Base-by-base conservation (phyloP, 2,888 invertebrate species). In the Willowsia nigromaculata region DNA sequence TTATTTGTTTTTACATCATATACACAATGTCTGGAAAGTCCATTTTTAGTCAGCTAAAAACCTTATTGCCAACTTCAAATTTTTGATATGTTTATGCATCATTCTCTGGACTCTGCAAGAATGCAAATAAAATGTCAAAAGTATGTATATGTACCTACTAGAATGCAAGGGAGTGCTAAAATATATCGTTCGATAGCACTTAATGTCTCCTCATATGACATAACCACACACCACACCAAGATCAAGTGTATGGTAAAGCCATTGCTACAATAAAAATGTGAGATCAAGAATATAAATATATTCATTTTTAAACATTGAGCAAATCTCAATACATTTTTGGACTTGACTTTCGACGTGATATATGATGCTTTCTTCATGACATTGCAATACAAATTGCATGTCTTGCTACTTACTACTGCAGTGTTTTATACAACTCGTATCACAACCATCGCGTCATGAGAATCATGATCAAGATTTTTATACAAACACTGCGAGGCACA, bases 321-420 rank as follows among this genome's bases (percentile, higher is more conserved):
- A 76, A 76, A 76, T 76, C 76, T 76, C 18, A 76, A 76, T 76
- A 76, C 50, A n/a, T 18, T 76, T 76, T 76, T 76, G 50, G 76
- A 53, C 76, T 76, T 76, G 74, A 74, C 47, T 74, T 47, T 74
- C 30, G 53, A 76, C 76, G 76, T 76, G 76, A 76, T 76, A 76
- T 76, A 76, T 76, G 76, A 53, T 50, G 18, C 18, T 53, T 76
- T n/a, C n/a, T 53, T 53, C 53, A 50, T 76, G 76, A 76, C 76
- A 76, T 53, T 76, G 80, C 80, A 59, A 59, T 7, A 43, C 59
- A 81, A 59, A 62, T 43, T 62, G 62, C 40, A 59, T 43, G 18
- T n/a, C 18, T 37, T 37, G 18, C n/a, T n/a, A n/a, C n/a, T n/a
- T 68, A 30, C 7, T 68, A 27, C 71, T 40, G 71, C 71, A 4